Base-by-base conservation (phyloP, 2,888 invertebrate genomes). In the Temnothorax ravouxi region DNA sequence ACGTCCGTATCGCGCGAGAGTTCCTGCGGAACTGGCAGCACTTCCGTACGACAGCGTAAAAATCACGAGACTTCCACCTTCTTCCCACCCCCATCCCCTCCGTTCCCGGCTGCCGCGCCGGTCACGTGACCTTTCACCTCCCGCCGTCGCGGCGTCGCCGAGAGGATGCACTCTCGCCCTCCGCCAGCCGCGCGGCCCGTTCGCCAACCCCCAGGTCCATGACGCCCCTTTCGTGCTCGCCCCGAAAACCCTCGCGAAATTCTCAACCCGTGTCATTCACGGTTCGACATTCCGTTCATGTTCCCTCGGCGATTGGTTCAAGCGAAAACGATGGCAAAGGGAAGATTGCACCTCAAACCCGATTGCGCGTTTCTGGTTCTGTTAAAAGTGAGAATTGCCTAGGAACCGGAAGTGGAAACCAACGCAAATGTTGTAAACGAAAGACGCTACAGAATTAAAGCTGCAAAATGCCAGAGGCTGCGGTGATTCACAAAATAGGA, bases 21-120 rank as follows among this genome's bases (percentile, higher is more conserved):
- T 90, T 90, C 90, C 90, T 90, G 90, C 89, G 90, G 90, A 90
- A 90, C 90, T 90, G 88, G 69, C 84, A 21, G 84, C 80, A 83
- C 83, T 90, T 90, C 90, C 88, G 83, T 64, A 25, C 75, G 66
- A 81, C 66, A 74, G 81, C 34, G 86, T 74, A 87, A 90, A 88
- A 90, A 87, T 87, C 86, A 84, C 66, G 66, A 79, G 84, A 79
- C 69, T 29, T 72, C 72, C 81, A 34, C 76, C 71, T n/a, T 25
- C 4, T 44, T 9, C 21, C 21, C 29, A 11, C 34, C 69, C 69
- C 5, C 56, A 59, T 80, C 67, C 83, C 52, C 81, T 67, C 47
- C 29, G 13, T 9, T 13, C 2, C 9, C 34, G 18, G 11, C 0
- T 15, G 47, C 50, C 18, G 18, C 25, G 62, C 1, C 66, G 61